phyloP scores from a whole-genome alignment of 2,797 vertebrate genomes.

The Mus minutoides region DNA sequence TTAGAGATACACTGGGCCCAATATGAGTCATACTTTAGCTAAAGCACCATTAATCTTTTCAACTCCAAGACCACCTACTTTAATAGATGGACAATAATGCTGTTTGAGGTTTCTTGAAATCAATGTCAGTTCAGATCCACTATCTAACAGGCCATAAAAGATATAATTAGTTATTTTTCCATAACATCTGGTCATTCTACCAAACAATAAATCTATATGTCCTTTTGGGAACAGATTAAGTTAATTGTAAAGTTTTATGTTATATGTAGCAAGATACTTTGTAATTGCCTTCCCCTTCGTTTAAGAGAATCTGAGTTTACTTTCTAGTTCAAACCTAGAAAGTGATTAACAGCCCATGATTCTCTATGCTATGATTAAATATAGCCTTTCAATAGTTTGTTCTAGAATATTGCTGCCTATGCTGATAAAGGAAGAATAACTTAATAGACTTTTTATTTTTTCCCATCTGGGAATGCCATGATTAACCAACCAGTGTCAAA shows the following conservation, averaged over 20 bases:
- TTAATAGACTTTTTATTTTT: background rate
- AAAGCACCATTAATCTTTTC: background rate
- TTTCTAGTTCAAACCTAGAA: background rate
- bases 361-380: background rate
- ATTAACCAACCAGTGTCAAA: background rate
- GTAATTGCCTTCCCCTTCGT: background rate
- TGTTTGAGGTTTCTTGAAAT: background rate
- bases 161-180: background rate
- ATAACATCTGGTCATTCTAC: background rate
- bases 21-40: background rate
- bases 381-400: background rate
- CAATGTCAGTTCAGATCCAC: background rate
- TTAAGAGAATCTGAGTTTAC: background rate
- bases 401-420: background rate
- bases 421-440: background rate
- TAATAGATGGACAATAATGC: background rate
- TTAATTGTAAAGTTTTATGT: background rate
- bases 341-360: background rate
- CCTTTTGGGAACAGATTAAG: background rate
- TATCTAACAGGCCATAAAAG: background rate
- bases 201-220: background rate
- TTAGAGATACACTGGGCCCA: background rate
- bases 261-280: background rate
- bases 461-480: background rate
- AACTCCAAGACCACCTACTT: background rate